phyloP scores from a whole-genome alignment of 2,888 invertebrate genomes.

The Yponomeuta plumbellus region DNA sequence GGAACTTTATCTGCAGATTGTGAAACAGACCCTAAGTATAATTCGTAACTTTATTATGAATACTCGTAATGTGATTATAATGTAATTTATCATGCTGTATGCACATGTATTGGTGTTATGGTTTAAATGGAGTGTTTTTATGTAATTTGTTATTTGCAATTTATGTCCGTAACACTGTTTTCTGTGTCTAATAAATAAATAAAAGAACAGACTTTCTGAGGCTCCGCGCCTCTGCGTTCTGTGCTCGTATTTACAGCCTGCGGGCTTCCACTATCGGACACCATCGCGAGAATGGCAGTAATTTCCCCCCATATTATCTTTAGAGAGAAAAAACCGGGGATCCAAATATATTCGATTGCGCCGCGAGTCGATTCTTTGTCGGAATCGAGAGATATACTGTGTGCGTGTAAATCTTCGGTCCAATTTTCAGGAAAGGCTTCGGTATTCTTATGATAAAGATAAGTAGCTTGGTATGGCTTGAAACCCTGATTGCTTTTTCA shows the following conservation, averaged over 20 bases:
- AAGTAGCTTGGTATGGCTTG: not conserved
- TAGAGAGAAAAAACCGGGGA: not conserved
- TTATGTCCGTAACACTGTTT: too few relatives aligned
- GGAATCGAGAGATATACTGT: not conserved
- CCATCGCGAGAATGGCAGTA: not conserved
- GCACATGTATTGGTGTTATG: too few relatives aligned
- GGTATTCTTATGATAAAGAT: not conserved
- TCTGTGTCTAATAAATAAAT: too few relatives aligned
- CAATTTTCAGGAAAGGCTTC: not conserved
- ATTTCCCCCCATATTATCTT: not conserved
- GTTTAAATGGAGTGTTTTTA: too few relatives aligned
- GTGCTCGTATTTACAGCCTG: not conserved
- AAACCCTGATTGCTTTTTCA: not conserved
- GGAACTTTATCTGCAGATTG: too few relatives aligned
- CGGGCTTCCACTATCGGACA: not conserved
- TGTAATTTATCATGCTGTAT: too few relatives aligned
- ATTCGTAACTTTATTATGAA: too few relatives aligned
- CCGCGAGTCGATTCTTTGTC: not conserved
- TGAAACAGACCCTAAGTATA: too few relatives aligned
- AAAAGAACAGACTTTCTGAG: too few relatives aligned
- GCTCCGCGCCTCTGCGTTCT: not conserved
- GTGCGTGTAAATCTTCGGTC: slow-evolving; percentile 1
- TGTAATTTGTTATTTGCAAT: too few relatives aligned
- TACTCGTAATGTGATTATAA: too few relatives aligned
- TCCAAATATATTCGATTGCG: not conserved